Conservation (phyloP, 2,797 vertebrate genomes). For the Lutjanus campechanus region DNA sequence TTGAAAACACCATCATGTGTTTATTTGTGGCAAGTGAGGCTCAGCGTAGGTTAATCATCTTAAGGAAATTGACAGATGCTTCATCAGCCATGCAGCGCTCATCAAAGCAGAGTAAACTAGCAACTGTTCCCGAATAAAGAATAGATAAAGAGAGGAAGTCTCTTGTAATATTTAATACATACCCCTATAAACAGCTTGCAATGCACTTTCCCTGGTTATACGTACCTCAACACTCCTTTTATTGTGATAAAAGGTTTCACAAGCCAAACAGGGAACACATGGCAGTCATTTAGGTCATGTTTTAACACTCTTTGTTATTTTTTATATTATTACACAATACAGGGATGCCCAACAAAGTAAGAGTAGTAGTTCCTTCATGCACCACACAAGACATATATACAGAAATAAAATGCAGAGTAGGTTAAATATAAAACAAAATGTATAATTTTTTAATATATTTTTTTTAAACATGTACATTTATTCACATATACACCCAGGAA, state of each 20-base stretch:
- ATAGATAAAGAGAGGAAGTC: conserved; percentile 7
- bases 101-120: conserved; percentile 36
- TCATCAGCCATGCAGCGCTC: conserved; percentile 48
- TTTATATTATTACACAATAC: no score
- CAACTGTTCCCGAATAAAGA: conserved; percentile 7
- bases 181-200: conserved; percentile 1
- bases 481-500: no score
- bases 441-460: no score
- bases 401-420: no score
- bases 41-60: conserved; percentile 65
- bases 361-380: no score
- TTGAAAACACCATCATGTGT: conserved; percentile 52
- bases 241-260: background rate
- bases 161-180: background rate
- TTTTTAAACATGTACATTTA: no score
- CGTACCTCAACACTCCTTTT: background rate
- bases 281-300: background rate
- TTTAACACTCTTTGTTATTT: background rate
- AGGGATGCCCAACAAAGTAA: no score
- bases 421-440: no score
- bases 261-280: background rate
- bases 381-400: no score
- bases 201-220: background rate
- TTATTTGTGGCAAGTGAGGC: conserved; percentile 58
- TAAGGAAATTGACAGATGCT: conserved; percentile 60